phyloP scores from a whole-genome alignment of 2,797 vertebrate species.

The Myiotriccus ornatus region DNA sequence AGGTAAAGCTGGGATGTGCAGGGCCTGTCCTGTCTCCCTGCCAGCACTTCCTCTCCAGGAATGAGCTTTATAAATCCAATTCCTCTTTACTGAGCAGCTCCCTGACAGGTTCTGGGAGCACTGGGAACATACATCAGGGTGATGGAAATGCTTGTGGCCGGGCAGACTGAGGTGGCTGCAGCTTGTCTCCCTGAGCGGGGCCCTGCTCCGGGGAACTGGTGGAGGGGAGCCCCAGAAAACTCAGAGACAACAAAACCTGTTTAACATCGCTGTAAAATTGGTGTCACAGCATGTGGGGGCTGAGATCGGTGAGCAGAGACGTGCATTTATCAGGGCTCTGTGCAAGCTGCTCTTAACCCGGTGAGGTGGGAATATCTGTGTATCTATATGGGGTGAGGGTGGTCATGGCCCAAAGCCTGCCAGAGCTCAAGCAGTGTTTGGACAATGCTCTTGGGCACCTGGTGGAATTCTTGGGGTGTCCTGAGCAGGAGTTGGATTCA shows the following conservation, averaged over 20 bases:
- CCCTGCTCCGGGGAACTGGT: neutral
- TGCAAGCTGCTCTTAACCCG: neutral
- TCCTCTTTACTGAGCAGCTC: neutral
- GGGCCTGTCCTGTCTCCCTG: neutral
- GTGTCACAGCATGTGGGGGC: neutral
- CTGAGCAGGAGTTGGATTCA: neutral
- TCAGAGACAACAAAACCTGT: neutral
- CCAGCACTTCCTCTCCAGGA: neutral
- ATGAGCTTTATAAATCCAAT: neutral
- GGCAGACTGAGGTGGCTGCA: neutral
- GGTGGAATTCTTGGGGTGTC: neutral
- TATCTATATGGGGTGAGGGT: neutral
- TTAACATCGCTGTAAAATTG: neutral
- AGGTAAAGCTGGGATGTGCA: neutral
- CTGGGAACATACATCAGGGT: neutral
- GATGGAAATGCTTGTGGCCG: neutral
- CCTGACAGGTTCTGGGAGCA: neutral
- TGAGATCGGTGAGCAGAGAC: neutral
- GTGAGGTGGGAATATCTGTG: neutral
- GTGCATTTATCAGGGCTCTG: neutral
- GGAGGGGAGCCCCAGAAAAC: neutral
- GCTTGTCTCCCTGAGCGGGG: neutral
- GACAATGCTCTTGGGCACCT: rapidly evolving
- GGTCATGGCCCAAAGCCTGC: neutral
- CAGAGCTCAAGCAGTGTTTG: neutral